phyloP scores from a whole-genome alignment of 1,140 invertebrate genomes.

The Hylaeus volcanicus region DNA sequence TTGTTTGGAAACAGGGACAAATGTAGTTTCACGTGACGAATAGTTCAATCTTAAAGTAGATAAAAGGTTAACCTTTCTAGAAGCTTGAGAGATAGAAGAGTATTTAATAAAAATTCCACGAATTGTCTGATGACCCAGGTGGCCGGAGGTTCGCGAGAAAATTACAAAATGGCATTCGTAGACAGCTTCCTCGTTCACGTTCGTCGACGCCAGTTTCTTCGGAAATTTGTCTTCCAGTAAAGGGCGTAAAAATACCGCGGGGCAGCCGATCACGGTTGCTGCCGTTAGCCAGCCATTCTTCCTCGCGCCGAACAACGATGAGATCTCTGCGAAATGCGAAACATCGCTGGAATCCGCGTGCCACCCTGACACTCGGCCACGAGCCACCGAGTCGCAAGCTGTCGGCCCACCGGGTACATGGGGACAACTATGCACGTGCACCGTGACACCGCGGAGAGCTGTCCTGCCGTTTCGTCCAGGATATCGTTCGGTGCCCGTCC shows the following conservation, averaged over 20 bases:
- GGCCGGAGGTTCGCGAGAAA: not conserved
- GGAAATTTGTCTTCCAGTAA: not conserved
- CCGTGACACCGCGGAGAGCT: constrained; percentile 17
- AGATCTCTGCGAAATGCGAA: constrained; percentile 60
- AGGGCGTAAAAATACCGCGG: not conserved
- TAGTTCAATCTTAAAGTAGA: no score
- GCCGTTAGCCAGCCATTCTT: constrained; percentile 8
- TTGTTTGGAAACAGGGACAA: no score
- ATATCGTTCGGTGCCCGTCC: constrained; percentile 59
- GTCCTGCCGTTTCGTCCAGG: constrained; percentile 35
- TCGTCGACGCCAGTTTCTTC: not conserved
- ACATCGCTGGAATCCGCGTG: constrained; percentile 55
- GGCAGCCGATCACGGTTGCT: not conserved
- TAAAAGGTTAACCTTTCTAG: no score
- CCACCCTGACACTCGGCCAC: constrained; percentile 47
- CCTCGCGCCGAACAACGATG: constrained; percentile 19
- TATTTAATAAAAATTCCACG: no score
- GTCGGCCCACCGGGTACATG: constrained; percentile 56
- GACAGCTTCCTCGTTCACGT: not conserved
- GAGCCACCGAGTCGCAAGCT: constrained; percentile 54
- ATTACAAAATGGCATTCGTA: not conserved
- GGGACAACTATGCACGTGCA: constrained; percentile 62
- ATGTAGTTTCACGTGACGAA: no score
- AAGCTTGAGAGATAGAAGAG: no score
- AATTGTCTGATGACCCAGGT: not conserved